phyloP scores from a whole-genome alignment of 2,888 invertebrate genomes.

The Sesamia inferens region DNA sequence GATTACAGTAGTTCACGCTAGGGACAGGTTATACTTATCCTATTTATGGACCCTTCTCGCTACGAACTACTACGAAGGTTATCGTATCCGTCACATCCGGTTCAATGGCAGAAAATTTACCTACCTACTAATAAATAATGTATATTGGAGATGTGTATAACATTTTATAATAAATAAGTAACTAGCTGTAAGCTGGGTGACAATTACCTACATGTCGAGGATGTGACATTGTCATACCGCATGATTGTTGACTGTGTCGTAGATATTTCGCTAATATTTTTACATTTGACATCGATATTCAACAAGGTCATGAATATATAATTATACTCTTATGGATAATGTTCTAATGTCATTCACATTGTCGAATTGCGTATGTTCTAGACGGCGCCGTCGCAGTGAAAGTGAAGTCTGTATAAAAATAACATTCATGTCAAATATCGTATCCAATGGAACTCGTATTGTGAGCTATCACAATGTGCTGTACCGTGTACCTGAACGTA shows the following conservation, averaged over 20 bases:
- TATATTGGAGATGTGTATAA: neutral
- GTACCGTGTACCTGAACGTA: slow-evolving; percentile 10
- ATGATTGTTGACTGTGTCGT: neutral
- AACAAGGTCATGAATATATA: slow-evolving; percentile 34
- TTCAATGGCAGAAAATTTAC: neutral
- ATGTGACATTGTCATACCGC: neutral
- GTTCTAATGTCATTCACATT: slow-evolving; percentile 39
- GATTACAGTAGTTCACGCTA: neutral
- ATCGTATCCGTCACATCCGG: neutral
- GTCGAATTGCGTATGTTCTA: slow-evolving; percentile 48
- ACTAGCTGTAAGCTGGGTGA: too few relatives aligned
- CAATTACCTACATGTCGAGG: too few relatives aligned
- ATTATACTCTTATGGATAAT: slow-evolving; percentile 30
- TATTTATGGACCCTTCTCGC: neutral
- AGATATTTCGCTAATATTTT: slow-evolving; percentile 10
- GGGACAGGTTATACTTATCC: too few relatives aligned
- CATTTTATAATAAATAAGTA: neutral
- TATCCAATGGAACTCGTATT: slow-evolving; percentile 3
- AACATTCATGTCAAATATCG: slow-evolving; percentile 40
- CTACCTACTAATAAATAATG: too few relatives aligned
- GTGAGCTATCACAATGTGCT: slow-evolving; percentile 7
- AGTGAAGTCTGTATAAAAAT: slow-evolving; percentile 52
- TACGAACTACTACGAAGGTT: neutral
- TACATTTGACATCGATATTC: slow-evolving; percentile 21
- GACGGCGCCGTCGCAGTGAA: slow-evolving; percentile 50